Evolutionary conservation across 1,140 invertebrate species (phyloP), one percentile per base, ranked within the genome.

Genomic region (Rhagoletis pomonella): DNA sequence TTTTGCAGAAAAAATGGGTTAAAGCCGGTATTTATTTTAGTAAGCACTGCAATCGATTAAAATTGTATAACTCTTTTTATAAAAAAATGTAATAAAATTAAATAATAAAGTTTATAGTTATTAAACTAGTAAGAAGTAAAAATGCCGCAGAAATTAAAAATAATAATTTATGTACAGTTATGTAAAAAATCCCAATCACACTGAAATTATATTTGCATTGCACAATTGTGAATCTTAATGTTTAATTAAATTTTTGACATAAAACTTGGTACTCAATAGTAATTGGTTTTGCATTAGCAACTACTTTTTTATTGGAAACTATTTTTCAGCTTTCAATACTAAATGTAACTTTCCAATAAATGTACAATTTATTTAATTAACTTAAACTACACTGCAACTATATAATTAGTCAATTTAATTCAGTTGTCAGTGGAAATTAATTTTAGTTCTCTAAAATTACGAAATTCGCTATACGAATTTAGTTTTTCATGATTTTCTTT

Each of bases 401-500:
- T 44, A 17, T 19, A 47, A 59, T 29, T 88, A 60, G 77, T 73
- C 12, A 73, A 73, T 73, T 42, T 42, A 73, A 47, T 73, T 17
- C 6, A 67, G 19, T 67, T 29, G 7, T 29, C 42, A 73, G 50
- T 55, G 0, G 50, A 81, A 81, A 81, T 81, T 50, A 81, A 81
- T 55, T 81, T 50, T 10, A 81, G 29, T 55, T 29, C 9, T 19
- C 73, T 81, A 55, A 81, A 81, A 29, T 17, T 55, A 44, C n/a
- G 19, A 81, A 81, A 55, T 81, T 81, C 73, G 44, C 73, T 81
- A 81, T 81, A 81, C 73, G 55, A 81, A 44, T 19, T 10, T 50
- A 19, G 42, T 47, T 47, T 44, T 73, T 73, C n/a, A n/a, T n/a
- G n/a, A n/a, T 47, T 44, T 73, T 47, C 67, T 64, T 64, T 19